Percentiles rank a stretch among this genome's conserved stretches.
Evolutionary conservation across 2,113 vertebrate genomes (phyloP).

Genomic region (Chlorodrepanis virens): DNA sequence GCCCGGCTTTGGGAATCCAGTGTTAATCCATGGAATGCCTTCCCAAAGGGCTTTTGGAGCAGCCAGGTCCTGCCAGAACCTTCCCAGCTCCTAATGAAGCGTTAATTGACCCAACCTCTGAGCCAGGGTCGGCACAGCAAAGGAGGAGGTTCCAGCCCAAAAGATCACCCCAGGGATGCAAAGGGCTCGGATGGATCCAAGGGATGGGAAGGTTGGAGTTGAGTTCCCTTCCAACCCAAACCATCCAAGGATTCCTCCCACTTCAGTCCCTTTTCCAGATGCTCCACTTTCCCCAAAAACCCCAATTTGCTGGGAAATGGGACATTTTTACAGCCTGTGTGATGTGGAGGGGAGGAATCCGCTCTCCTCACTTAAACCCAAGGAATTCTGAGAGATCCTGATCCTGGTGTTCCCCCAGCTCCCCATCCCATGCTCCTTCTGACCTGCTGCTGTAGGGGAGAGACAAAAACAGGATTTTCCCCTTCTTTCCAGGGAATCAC

Average conservation of each 20-base stretch:
- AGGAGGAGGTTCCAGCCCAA: conserved; percentile 48
- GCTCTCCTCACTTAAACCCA: background rate
- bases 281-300: background rate
- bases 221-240: background rate
- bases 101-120: conserved; percentile 63
- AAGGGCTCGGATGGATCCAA: accelerated
- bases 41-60: conserved; percentile 63
- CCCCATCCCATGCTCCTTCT: background rate
- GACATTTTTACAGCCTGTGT: background rate
- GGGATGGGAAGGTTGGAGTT: background rate
- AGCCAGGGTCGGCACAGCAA: background rate
- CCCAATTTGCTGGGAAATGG: background rate
- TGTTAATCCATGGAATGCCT: conserved; percentile 68
- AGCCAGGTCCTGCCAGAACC: conserved; percentile 43
- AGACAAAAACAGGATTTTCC: background rate
- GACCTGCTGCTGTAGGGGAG: too few species aligned
- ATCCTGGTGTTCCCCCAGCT: background rate
- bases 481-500: background rate
- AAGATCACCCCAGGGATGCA: background rate
- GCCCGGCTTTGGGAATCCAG: conserved; percentile 57
- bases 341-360: background rate
- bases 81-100: conserved; percentile 54
- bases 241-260: background rate
- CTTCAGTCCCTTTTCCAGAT: background rate
- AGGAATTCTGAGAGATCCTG: background rate